Evolutionary conservation across 2,113 vertebrate species (phyloP).

Genomic region (Cyphomyrus plagiostoma): DNA sequence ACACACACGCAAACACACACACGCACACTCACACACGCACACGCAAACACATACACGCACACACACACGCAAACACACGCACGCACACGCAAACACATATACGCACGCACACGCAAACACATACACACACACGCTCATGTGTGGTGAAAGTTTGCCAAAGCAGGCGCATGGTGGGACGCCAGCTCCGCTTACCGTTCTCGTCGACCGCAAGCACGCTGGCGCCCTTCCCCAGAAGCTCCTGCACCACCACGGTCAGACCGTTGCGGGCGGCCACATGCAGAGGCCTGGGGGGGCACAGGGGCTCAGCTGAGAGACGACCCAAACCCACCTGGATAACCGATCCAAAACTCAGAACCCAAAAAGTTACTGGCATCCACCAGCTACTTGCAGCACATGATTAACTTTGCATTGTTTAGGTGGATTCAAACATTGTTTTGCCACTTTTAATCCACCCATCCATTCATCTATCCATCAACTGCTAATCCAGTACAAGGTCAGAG

Average conservation of each 20-base stretch:
- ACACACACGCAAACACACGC: no score
- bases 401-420: neutral
- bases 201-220: conserved; percentile 97
- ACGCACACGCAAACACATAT: no score
- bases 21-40: no score
- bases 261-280: conserved; percentile 96
- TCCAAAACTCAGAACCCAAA: neutral
- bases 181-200: conserved; percentile 80
- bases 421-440: neutral
- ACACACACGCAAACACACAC: no score
- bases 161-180: neutral
- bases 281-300: conserved; percentile 62
- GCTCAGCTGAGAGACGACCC: conserved; percentile 4
- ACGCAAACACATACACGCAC: no score
- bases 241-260: conserved; percentile 91
- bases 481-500: neutral
- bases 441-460: neutral
- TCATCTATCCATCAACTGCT: neutral
- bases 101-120: no score
- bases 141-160: no score
- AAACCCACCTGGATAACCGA: neutral
- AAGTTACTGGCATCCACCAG: neutral
- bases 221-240: conserved; percentile 93
- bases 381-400: neutral
- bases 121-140: no score